phyloP scores from a whole-genome alignment of 2,113 vertebrate genomes.

The Catharus minimus region DNA sequence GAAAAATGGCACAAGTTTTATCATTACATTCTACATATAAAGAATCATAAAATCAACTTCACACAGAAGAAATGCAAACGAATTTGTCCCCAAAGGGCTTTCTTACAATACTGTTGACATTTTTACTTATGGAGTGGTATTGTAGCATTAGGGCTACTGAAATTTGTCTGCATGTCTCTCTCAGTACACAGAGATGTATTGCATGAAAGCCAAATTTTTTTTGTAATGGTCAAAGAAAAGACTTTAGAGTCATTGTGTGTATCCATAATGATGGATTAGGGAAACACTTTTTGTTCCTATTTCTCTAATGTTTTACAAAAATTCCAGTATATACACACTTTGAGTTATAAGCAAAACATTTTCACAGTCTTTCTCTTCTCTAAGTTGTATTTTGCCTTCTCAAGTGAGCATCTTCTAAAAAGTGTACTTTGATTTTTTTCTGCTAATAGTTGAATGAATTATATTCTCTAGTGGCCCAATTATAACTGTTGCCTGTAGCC shows the following conservation, averaged over 20 bases:
- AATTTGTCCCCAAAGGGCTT: neutral
- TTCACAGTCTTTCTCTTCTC: neutral
- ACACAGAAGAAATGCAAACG: neutral
- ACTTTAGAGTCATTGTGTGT: neutral
- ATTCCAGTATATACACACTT: neutral
- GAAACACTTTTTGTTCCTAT: neutral
- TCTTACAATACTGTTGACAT: neutral
- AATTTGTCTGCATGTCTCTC: neutral
- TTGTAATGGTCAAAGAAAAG: neutral
- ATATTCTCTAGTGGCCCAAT: conserved; percentile 70
- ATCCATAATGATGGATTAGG: neutral
- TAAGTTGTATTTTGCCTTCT: neutral
- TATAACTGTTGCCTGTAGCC: conserved; percentile 68
- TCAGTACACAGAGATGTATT: neutral
- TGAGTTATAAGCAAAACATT: neutral
- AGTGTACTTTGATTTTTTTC: conserved; percentile 17
- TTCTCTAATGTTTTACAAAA: neutral
- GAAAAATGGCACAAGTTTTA: neutral
- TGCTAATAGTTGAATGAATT: conserved; percentile 62
- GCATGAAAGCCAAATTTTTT: neutral
- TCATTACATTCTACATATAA: neutral
- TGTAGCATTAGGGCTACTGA: neutral
- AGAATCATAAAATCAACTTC: neutral
- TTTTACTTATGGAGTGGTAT: neutral
- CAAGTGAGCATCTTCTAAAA: conserved; percentile 32